These are phyloP conservation scores for Butorides virescens DNA, from an alignment of 2,113 vertebrate genomes.

Conservation along the genomic window DNA sequence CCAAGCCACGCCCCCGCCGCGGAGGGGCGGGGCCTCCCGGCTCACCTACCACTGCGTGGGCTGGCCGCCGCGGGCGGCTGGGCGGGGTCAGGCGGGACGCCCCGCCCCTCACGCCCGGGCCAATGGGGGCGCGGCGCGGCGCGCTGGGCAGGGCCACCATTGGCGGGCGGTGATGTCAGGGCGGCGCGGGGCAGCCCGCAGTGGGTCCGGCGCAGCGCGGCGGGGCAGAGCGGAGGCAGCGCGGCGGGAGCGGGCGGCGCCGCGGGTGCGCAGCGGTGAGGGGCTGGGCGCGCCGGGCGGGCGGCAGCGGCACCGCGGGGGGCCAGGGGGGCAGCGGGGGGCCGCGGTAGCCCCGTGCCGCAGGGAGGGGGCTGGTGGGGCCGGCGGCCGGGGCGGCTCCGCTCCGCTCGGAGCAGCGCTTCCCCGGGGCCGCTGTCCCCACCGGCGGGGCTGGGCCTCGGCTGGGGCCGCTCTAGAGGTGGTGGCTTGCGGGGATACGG, in stretches of 20 bases:
- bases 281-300: background rate
- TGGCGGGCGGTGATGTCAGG: conserved; percentile 31
- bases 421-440: background rate
- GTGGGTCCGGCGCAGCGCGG: background rate
- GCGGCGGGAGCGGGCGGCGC: background rate
- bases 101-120: background rate
- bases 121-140: background rate
- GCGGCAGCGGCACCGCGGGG: too few relatives aligned
- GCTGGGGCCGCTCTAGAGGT: background rate
- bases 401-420: background rate
- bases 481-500: background rate
- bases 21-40: background rate
- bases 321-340: background rate
- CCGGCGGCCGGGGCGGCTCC: background rate
- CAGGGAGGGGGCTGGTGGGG: background rate
- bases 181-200: background rate
- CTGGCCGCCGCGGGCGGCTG: background rate
- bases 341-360: background rate
- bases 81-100: background rate
- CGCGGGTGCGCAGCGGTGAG: background rate
- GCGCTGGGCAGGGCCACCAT: background rate
- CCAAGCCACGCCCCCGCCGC: background rate
- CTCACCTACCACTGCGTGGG: background rate
- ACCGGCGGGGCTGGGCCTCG: background rate
- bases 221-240: background rate